Conservation (phyloP, 2,113 vertebrate genomes). For the Apodemus sylvaticus region DNA sequence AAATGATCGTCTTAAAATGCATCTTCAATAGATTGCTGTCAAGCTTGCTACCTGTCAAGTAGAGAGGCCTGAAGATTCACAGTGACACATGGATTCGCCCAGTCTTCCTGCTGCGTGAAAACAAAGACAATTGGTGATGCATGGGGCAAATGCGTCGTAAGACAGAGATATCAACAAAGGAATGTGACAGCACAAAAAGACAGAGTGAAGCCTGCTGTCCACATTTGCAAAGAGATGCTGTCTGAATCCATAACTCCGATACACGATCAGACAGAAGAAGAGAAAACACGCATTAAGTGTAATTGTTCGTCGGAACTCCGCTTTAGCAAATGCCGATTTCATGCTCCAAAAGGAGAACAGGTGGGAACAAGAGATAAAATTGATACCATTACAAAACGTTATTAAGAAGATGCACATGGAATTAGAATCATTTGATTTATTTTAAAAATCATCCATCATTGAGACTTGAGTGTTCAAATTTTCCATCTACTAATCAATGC, state of each 20-base stretch:
- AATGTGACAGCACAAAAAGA: conserved; percentile 84
- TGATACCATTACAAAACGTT: conserved; percentile 54
- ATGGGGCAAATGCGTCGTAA: conserved; percentile 85
- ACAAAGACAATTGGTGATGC: conserved; percentile 87
- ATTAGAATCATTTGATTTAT: conserved; percentile 73
- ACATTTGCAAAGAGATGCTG: conserved; percentile 79
- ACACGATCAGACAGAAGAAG: conserved; percentile 52
- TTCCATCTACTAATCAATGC: conserved; percentile 61
- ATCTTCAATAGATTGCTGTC: conserved; percentile 86
- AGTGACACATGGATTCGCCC: conserved; percentile 87
- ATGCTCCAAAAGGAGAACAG: conserved; percentile 40
- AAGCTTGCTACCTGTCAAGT: conserved; percentile 84
- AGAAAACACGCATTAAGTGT: conserved; percentile 68
- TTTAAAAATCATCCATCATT: conserved; percentile 4
- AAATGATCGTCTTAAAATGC: conserved; percentile 84
- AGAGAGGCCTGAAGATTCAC: conserved; percentile 81
- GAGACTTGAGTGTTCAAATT: conserved; percentile 45
- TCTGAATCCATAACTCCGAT: conserved; percentile 77
- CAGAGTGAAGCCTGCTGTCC: conserved; percentile 80
- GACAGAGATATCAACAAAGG: conserved; percentile 87
- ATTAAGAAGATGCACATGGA: conserved; percentile 56
- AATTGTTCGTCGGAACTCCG: conserved; percentile 51
- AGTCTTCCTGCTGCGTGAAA: conserved; percentile 84
- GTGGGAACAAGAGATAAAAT: conserved; percentile 61
- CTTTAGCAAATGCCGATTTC: conserved; percentile 56